Percentiles rank a stretch among this genome's conserved stretches.
Evolutionary conservation across 2,888 invertebrate species (phyloP).

Genomic region (Volucella zonaria): DNA sequence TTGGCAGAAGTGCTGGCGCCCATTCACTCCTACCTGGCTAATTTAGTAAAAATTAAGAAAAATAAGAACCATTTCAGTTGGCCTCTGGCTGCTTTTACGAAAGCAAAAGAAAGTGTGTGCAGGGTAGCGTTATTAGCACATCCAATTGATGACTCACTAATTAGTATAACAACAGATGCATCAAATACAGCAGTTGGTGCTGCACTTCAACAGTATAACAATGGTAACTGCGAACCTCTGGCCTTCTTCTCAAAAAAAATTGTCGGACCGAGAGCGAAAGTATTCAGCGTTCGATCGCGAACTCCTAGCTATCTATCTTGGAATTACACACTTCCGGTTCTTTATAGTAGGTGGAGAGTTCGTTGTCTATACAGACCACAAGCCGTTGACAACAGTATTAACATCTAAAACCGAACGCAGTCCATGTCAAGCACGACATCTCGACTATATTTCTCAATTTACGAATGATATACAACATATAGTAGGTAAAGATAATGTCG

Average conservation of each 20-base stretch:
- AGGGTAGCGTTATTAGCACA: conserved; percentile 29
- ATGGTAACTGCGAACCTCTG: conserved; percentile 13
- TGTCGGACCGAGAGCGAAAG: conserved; percentile 9
- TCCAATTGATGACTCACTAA: conserved; percentile 23
- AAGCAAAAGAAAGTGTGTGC: conserved; percentile 26
- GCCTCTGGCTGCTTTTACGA: conserved; percentile 15
- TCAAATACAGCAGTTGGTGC: conserved; percentile 41
- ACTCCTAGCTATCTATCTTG: neutral
- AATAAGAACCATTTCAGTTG: conserved; percentile 28
- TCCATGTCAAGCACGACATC: too few species aligned
- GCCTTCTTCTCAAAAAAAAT: conserved; percentile 37
- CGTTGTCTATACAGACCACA: too few species aligned
- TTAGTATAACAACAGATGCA: conserved; percentile 39
- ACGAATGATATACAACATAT: too few species aligned
- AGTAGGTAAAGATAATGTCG: too few species aligned
- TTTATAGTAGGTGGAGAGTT: too few species aligned
- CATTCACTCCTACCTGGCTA: conserved; percentile 47
- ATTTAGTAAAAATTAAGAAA: conserved; percentile 38
- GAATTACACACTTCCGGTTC: too few species aligned
- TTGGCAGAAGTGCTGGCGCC: conserved; percentile 51
- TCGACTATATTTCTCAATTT: too few species aligned
- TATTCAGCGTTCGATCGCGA: neutral
- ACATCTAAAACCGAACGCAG: too few species aligned
- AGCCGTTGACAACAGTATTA: too few species aligned
- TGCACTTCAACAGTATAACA: conserved; percentile 34